phyloP scores from a whole-genome alignment of 2,888 invertebrate genomes.

The Apotomis betuletana region DNA sequence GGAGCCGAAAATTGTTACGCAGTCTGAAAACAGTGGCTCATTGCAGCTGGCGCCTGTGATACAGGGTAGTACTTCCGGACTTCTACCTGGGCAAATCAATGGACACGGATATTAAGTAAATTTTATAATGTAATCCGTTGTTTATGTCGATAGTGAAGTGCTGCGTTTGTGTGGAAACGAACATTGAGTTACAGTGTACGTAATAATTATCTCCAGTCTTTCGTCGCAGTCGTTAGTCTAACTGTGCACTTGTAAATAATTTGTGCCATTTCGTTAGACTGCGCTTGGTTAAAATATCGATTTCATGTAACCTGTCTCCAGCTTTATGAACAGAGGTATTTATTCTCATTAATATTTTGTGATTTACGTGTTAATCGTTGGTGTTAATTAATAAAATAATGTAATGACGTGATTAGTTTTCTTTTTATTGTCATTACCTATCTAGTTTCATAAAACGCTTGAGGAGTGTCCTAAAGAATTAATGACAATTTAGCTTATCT shows the following conservation, averaged over 20 bases:
- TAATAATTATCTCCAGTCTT: neutral
- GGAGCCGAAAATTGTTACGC: constrained; percentile 38
- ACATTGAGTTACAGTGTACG: neutral
- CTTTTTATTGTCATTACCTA: neutral
- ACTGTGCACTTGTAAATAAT: constrained; percentile 1
- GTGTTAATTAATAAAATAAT: neutral
- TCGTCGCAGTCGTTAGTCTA: neutral
- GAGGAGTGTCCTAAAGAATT: too few relatives aligned
- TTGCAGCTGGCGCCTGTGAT: constrained; percentile 15
- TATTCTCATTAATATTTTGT: neutral
- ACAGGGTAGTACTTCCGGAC: constrained; percentile 43
- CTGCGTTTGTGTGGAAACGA: neutral
- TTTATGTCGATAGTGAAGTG: neutral
- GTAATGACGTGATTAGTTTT: neutral
- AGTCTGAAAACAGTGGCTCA: constrained; percentile 30
- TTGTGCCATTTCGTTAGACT: constrained; percentile 7
- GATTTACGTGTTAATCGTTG: neutral
- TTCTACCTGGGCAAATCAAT: constrained; percentile 51
- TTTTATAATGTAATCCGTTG: neutral
- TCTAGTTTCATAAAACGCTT: too few relatives aligned
- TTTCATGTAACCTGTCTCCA: constrained; percentile 1
- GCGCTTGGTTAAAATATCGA: constrained; percentile 1
- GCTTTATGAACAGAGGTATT: neutral
- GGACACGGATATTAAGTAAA: constrained; percentile 30
- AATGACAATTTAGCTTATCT: too few relatives aligned